Percentiles rank a stretch among this genome's conserved stretches.
Evolutionary conservation across 2,113 vertebrate species (phyloP).

Genomic region (Coreoperca whiteheadi): DNA sequence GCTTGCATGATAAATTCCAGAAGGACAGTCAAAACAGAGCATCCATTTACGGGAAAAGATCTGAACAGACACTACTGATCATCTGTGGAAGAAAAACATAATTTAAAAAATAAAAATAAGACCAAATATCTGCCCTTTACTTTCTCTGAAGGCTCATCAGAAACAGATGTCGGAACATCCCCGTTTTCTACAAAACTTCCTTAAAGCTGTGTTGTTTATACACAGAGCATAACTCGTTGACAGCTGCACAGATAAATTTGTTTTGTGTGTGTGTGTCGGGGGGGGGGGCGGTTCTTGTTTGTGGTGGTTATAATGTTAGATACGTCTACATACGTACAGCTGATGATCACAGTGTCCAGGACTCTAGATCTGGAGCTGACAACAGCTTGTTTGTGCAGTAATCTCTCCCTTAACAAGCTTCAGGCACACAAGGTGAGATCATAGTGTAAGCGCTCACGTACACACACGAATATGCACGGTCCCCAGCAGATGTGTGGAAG

Average conservation of each 20-base stretch:
- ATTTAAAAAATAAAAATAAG: slow-evolving; percentile 28
- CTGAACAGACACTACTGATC: slow-evolving; percentile 56
- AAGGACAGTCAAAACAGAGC: slow-evolving; percentile 53
- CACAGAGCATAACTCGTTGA: slow-evolving; percentile 23
- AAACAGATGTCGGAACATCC: slow-evolving; percentile 68
- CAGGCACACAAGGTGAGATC: slow-evolving; percentile 87
- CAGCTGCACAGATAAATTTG: slow-evolving; percentile 48
- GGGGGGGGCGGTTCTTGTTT: background rate
- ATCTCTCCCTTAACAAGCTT: slow-evolving; percentile 82
- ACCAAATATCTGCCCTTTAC: slow-evolving; percentile 55
- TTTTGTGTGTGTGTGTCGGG: too few relatives aligned
- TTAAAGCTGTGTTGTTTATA: slow-evolving; percentile 40
- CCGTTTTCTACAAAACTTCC: slow-evolving; percentile 47
- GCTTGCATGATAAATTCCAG: slow-evolving; percentile 57
- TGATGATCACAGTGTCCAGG: slow-evolving; percentile 61
- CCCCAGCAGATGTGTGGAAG: slow-evolving; percentile 78
- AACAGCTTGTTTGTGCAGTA: slow-evolving; percentile 78
- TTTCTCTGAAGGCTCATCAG: slow-evolving; percentile 56
- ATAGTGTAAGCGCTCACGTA: slow-evolving; percentile 64
- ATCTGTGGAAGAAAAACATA: slow-evolving; percentile 53
- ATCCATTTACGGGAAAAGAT: slow-evolving; percentile 66
- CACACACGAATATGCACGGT: slow-evolving; percentile 45
- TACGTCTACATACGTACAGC: slow-evolving; percentile 52
- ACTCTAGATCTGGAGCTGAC: slow-evolving; percentile 64
- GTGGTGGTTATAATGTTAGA: slow-evolving; percentile 52